Evolutionary conservation across 2,888 invertebrate species (phyloP).

Genomic region (Torymus auratus): DNA sequence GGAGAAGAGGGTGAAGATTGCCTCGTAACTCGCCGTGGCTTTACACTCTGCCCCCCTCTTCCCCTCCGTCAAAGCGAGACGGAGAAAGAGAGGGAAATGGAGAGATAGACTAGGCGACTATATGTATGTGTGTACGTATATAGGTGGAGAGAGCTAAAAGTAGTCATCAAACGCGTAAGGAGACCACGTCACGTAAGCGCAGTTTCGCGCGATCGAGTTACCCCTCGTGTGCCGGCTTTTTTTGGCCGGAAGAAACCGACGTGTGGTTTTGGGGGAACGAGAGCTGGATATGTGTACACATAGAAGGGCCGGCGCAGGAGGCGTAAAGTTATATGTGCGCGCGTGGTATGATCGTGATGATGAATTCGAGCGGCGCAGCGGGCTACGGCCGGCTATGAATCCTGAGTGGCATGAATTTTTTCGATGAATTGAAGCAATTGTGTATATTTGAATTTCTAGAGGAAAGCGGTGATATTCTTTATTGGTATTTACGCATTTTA

Average conservation of each 20-base stretch:
- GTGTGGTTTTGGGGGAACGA: neutral
- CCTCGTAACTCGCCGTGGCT: constrained; percentile 51
- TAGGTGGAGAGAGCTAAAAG: constrained; percentile 39
- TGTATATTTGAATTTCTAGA: no score
- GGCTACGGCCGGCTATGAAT: no score
- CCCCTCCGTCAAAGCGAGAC: neutral
- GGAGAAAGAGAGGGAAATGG: constrained; percentile 16
- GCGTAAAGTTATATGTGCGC: no score
- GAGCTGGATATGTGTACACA: no score
- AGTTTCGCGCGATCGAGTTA: constrained; percentile 42
- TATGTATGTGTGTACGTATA: neutral
- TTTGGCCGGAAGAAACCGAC: neutral
- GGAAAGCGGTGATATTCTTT: no score
- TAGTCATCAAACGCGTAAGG: constrained; percentile 54
- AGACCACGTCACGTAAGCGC: constrained; percentile 55
- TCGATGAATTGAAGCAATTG: no score
- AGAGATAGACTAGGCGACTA: constrained; percentile 15
- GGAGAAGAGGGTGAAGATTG: constrained; percentile 53
- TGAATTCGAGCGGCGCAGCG: no score
- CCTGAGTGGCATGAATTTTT: no score
- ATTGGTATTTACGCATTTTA: no score
- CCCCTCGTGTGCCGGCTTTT: neutral
- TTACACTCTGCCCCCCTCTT: constrained; percentile 17
- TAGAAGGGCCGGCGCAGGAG: no score
- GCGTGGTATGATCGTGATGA: no score